Evolutionary conservation across 2,888 invertebrate genomes (phyloP), one percentile per base, ranked within the genome.

Genomic region (Laothoe populi): DNA sequence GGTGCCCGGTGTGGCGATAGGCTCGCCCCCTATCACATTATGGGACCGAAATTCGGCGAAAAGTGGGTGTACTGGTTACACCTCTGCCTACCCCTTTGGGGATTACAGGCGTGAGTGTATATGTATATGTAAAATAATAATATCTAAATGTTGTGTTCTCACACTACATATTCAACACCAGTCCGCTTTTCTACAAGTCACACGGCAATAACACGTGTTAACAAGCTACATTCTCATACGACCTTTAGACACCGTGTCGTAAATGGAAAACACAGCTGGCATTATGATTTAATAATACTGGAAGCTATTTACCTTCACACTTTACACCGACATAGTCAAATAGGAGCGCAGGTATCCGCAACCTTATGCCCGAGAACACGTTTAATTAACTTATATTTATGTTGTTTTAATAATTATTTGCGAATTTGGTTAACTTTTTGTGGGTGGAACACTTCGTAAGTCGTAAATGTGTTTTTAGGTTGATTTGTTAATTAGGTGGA

Each of bases 241-340:
- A 53, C 49, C 16, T 31, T 16, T 31, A n/a, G 16, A 31, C 31
- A 31, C 19, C 19, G 53, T 53, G 31, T 53, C 11, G 31, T 19
- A 19, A 19, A 35, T 53, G 19, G 35, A 53, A 53, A 21, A 53
- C 53, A 16, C 53, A 21, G 5, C 31, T 19, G 16, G 31, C 45
- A 45, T 45, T 59, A 31, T 45, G 21, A 59, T 59, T 58, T 45
- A 59, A 59, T 59, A 59, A 45, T 45, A 31, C 45, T 59, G 21
- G 31, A 59, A 26, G 35, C 59, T 59, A 59, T 59, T 59, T 45
- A 45, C 44, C 21, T 45, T 59, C 45, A 59, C 59, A 59, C 45
- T 59, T 45, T 8, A 53, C 53, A 35, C 19, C 53, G 16, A 35
- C 19, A 11, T 19, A 19, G 11, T 31, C 13, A 19, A 53, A 31